phyloP scores from a whole-genome alignment of 2,797 vertebrate genomes.

The Darevskia mixta region DNA sequence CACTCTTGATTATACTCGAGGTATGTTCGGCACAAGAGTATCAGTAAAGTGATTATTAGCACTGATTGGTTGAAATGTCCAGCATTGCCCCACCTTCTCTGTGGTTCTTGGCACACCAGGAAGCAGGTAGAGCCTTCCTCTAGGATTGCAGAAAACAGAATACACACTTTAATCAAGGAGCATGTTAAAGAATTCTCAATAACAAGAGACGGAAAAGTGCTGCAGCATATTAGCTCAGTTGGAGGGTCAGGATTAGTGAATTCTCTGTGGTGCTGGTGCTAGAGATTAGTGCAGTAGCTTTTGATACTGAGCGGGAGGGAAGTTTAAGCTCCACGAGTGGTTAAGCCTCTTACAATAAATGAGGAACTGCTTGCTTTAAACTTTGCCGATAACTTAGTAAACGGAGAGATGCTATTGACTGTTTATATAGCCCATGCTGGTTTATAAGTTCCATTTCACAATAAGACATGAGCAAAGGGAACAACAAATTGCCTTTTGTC shows the following conservation, averaged over 20 bases:
- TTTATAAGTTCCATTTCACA: conserved; percentile 2
- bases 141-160: neutral
- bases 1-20: too few species aligned
- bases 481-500: neutral
- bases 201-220: neutral
- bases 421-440: neutral
- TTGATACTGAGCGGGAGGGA: conserved; percentile 30
- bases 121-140: neutral
- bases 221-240: neutral
- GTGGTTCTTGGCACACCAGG: neutral
- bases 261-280: conserved; percentile 16
- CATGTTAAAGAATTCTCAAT: neutral
- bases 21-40: neutral
- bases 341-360: conserved; percentile 47
- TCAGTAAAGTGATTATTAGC: neutral
- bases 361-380: conserved; percentile 31
- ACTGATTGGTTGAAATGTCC: neutral
- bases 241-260: conserved; percentile 32
- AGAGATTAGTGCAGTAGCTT: conserved; percentile 15
- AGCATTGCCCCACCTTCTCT: neutral
- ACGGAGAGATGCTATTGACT: conserved; percentile 20
- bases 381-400: conserved; percentile 35
- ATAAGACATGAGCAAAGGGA: conserved; percentile 19
- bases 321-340: conserved; percentile 32
- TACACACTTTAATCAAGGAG: neutral